A percentile compares a stretch with the other conserved stretches of the same genome.
These are phyloP conservation scores for Melanaphis sacchari DNA, from an alignment of 1,140 invertebrate genomes.

Conservation along the genomic window DNA sequence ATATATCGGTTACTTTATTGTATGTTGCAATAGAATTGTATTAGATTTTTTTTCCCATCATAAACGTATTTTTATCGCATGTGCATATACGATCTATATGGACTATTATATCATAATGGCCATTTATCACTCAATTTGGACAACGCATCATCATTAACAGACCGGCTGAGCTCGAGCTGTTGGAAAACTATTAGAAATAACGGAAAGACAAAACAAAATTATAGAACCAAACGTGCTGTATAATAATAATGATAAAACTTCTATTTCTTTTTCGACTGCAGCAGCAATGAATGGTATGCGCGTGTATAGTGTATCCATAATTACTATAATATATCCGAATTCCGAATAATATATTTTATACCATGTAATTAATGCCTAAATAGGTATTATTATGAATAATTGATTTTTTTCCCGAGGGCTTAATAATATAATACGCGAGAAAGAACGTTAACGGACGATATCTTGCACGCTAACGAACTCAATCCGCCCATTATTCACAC, in stretches of 20 bases:
- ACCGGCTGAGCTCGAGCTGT: no score
- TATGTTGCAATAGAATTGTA: neutral
- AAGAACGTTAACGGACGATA: neutral
- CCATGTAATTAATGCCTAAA: neutral
- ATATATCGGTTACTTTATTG: neutral
- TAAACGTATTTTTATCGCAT: neutral
- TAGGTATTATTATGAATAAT: conserved; percentile 20
- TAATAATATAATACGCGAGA: neutral
- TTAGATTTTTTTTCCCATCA: neutral
- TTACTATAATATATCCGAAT: neutral
- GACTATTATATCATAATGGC: neutral
- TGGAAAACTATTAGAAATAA: neutral
- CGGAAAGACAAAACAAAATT: neutral
- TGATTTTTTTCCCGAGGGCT: conserved; percentile 19
- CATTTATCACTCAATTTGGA: neutral
- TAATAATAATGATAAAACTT: neutral
- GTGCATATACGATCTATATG: neutral
- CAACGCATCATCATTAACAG: neutral
- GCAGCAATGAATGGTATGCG: no score
- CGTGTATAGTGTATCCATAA: no score
- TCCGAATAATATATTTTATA: no score
- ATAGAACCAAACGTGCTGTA: neutral
- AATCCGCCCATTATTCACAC: conserved; percentile 23
- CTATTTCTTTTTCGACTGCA: neutral
- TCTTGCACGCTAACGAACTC: neutral